Base-by-base conservation (phyloP, 2,113 vertebrate genomes). In the Nycticryphes semicollaris region DNA sequence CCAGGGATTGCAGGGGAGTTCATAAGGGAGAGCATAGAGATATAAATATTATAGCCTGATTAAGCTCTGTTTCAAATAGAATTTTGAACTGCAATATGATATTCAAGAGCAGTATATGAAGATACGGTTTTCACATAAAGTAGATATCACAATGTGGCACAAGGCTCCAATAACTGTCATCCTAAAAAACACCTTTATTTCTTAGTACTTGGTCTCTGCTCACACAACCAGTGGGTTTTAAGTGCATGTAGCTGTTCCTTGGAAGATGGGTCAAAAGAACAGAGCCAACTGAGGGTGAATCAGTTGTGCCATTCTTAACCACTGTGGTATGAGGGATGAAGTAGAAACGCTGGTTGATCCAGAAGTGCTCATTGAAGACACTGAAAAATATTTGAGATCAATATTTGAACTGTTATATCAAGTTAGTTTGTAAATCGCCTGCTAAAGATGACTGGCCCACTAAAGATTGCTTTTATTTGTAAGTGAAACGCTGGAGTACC, bases 151-250 rank as follows among this genome's bases (percentile, higher is more conserved):
- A 39, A 5, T 3, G 6, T 41, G 68, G 47, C 30, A 78, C 23
- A 33, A 45, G 35, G 15, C 35, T 90, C 41, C 18, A 33, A 30
- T 22, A 27, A 33, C 18, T 73, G 11, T 25, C 14, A 68, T 22
- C 22, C 50, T 54, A 27, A 35, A 27, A 81, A 60, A 12, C 0
- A 54, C 3, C 13, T 70, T 0, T 6, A 12, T 6, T 6, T 13
- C 2, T 3, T 14, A 41, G 28, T 50, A 16, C 7, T 62, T 1
- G 0, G 24, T 25, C 22, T 37, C 73, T 60, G 10, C 16, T 75
- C 47, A 56, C 18, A 47, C 7, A 35, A 53, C 25, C 13, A 45
- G 41, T 7, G 51, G 80, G 35, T 56, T 84, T 73, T n/a, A 50
- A 59, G n/a, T 33, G 24, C 21, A 6, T 27, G 6, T 1, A 54